phyloP scores from a whole-genome alignment of 2,113 vertebrate species.

The Alaudala cheleensis region DNA sequence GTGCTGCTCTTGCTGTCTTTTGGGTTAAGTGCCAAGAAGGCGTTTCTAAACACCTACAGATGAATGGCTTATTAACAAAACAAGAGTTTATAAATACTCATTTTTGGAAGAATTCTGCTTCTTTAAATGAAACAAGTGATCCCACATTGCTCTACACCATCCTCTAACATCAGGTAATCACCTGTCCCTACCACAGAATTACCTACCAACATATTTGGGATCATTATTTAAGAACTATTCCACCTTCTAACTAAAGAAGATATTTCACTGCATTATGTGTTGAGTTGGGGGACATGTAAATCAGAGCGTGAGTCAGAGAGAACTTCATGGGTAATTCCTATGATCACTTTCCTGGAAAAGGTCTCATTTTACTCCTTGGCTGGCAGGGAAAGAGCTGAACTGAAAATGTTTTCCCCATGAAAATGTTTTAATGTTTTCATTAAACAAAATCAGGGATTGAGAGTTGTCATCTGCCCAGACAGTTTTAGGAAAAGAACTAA shows the following conservation, averaged over 20 bases:
- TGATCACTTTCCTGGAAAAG: neutral
- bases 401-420: neutral
- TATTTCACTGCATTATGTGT: neutral
- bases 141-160: rapidly evolving
- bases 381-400: neutral
- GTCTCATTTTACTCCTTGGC: neutral
- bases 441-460: neutral
- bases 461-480: neutral
- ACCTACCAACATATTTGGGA: neutral
- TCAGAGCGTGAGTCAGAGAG: neutral
- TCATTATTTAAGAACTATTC: neutral
- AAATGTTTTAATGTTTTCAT: neutral
- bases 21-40: neutral
- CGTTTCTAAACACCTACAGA: neutral
- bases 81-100: neutral
- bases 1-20: neutral
- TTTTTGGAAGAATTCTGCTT: neutral
- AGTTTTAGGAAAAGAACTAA: neutral
- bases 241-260: neutral
- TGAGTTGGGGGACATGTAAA: neutral
- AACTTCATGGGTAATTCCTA: neutral
- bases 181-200: neutral
- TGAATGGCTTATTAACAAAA: neutral
- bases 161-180: neutral
- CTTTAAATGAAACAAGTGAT: neutral